Percentiles rank a stretch among this genome's conserved stretches.
Conservation (phyloP, 2,888 invertebrate genomes). For the Andrena trimmerana region DNA sequence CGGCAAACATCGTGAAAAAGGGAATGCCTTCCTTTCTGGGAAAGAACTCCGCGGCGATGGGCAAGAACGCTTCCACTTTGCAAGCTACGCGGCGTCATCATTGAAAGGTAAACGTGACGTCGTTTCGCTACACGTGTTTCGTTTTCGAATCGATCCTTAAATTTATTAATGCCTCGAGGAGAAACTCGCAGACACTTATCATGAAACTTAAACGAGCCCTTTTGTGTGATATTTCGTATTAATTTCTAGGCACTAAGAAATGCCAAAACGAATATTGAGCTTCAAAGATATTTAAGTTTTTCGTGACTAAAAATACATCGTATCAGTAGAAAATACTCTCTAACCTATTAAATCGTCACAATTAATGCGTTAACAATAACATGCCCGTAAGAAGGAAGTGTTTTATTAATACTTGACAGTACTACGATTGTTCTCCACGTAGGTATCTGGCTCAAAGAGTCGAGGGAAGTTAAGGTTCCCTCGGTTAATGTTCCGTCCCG, state of each 20-base stretch:
- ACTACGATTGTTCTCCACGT: conserved; percentile 4
- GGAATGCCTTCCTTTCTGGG: conserved; percentile 64
- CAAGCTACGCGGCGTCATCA: conserved; percentile 41
- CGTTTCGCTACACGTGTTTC: conserved; percentile 18
- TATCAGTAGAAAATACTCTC: conserved; percentile 7
- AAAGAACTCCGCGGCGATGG: conserved; percentile 38
- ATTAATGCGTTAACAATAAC: conserved; percentile 63
- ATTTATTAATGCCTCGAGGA: neutral
- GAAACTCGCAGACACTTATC: neutral
- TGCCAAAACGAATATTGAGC: neutral
- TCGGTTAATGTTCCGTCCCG: conserved; percentile 49
- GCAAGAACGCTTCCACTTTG: conserved; percentile 40
- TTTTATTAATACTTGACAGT: conserved; percentile 64
- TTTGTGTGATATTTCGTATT: neutral
- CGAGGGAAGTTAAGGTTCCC: conserved; percentile 29
- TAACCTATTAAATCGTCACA: conserved; percentile 22
- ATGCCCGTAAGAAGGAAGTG: conserved; percentile 60
- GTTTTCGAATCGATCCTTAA: neutral
- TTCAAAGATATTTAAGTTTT: neutral
- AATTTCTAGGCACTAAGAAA: neutral
- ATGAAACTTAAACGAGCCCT: too few relatives aligned
- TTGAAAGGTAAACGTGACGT: conserved; percentile 59
- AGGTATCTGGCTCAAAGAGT: conserved; percentile 7
- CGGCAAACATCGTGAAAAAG: conserved; percentile 41
- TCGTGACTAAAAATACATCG: neutral